Percentiles rank a stretch among this genome's conserved stretches.
Conservation (phyloP, 2,113 vertebrate species). For the Herpailurus yagouaroundi region DNA sequence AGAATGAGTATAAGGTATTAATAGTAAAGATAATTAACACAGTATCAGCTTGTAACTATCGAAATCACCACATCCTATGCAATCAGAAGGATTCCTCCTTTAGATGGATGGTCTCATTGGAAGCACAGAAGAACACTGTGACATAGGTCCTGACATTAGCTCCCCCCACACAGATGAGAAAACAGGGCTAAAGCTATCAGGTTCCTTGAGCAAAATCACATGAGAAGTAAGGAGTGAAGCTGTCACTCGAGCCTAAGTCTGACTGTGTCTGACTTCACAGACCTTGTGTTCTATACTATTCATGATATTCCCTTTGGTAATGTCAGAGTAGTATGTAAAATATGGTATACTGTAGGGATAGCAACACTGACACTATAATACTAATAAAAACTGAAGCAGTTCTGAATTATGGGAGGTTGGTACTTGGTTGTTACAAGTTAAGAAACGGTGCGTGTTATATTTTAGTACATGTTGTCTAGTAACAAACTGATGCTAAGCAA, state of each 20-base stretch:
- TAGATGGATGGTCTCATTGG: neutral
- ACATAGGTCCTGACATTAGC: neutral
- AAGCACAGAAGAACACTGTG: neutral
- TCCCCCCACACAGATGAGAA: neutral
- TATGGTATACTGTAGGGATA: neutral
- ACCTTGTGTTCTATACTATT: neutral
- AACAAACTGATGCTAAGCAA: neutral
- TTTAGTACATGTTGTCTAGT: neutral
- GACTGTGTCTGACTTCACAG: neutral
- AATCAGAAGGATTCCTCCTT: neutral
- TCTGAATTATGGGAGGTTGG: neutral
- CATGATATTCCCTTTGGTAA: neutral
- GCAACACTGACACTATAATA: neutral
- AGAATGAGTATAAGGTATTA: neutral
- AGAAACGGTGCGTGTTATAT: neutral
- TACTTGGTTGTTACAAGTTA: neutral
- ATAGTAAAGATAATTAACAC: neutral
- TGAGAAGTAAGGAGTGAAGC: neutral
- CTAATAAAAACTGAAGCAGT: neutral
- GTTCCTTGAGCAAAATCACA: neutral
- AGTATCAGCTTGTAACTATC: neutral
- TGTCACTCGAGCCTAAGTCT: neutral
- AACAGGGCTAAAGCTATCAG: neutral
- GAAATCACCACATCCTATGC: neutral
- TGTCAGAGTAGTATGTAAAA: neutral